Conservation (phyloP, 2,113 vertebrate species). For the Rissa tridactyla region DNA sequence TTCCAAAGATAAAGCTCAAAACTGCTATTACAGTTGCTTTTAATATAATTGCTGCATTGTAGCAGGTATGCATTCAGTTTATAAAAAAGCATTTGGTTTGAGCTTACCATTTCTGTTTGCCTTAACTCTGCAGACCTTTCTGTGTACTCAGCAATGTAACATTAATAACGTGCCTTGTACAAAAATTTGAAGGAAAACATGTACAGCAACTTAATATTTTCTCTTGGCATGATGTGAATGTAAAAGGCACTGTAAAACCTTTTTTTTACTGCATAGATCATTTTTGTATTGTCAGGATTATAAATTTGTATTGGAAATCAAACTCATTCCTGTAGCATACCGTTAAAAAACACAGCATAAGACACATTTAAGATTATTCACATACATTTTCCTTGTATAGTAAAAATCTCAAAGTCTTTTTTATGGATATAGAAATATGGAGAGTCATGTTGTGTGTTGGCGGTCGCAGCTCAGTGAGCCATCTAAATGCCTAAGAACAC, state of each 20-base stretch:
- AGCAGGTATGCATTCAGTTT: neutral
- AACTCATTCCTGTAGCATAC: neutral
- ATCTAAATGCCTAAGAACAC: constrained; percentile 42
- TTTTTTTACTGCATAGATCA: neutral
- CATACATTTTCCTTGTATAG: constrained; percentile 1
- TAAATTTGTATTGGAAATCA: neutral
- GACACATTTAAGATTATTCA: neutral
- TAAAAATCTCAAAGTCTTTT: neutral
- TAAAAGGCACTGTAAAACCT: neutral
- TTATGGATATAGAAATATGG: neutral
- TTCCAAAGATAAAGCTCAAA: neutral
- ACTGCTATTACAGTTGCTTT: neutral
- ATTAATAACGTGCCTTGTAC: neutral
- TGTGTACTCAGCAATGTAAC: neutral
- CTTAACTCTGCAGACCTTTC: neutral
- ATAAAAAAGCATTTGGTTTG: neutral
- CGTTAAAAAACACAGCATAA: neutral
- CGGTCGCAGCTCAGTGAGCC: neutral
- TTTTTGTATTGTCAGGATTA: neutral
- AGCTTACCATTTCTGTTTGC: neutral
- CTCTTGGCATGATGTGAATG: neutral
- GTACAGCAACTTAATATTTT: neutral
- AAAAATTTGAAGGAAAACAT: neutral
- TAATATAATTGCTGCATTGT: neutral
- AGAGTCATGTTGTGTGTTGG: neutral